Evolutionary conservation across 2,113 vertebrate species (phyloP).

Genomic region (Girardinichthys multiradiatus): DNA sequence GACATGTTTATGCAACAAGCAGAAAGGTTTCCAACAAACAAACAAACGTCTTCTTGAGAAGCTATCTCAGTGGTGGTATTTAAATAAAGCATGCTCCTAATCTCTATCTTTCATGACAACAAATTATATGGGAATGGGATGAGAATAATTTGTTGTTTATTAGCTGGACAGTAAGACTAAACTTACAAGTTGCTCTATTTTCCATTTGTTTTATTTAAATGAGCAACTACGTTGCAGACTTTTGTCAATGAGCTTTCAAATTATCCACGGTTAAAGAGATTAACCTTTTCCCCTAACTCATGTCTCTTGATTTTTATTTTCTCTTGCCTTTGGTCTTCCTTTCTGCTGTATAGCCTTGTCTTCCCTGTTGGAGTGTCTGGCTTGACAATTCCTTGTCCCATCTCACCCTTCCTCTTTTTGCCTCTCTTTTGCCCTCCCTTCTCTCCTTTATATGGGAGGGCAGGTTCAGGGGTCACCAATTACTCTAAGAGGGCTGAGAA

Average conservation of each 20-base stretch:
- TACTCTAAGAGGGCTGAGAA: constrained; percentile 88
- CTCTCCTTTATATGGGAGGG: constrained; percentile 77
- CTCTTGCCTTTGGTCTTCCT: constrained; percentile 45
- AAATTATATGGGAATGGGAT: too few relatives aligned
- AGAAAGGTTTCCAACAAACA: too few relatives aligned
- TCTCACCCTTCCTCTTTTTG: constrained; percentile 68
- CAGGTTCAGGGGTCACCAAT: constrained; percentile 90
- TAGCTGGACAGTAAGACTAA: too few relatives aligned
- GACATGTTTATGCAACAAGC: too few relatives aligned
- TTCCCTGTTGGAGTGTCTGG: constrained; percentile 55
- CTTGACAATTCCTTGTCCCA: constrained; percentile 59
- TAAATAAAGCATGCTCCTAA: too few relatives aligned
- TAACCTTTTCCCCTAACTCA: constrained; percentile 68
- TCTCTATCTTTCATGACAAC: too few relatives aligned
- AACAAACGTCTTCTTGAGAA: too few relatives aligned
- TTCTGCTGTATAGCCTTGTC: constrained; percentile 57
- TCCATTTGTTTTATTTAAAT: constrained; percentile 28
- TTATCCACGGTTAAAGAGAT: constrained; percentile 60
- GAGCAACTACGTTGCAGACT: constrained; percentile 36
- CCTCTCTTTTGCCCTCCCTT: constrained; percentile 60
- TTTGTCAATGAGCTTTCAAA: constrained; percentile 62
- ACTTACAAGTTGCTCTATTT: too few relatives aligned
- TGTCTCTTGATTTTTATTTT: constrained; percentile 57
- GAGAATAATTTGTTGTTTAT: too few relatives aligned
- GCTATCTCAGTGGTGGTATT: too few relatives aligned